Evolutionary conservation across 2,113 vertebrate species (phyloP).

Genomic region (Eurypyga helias): DNA sequence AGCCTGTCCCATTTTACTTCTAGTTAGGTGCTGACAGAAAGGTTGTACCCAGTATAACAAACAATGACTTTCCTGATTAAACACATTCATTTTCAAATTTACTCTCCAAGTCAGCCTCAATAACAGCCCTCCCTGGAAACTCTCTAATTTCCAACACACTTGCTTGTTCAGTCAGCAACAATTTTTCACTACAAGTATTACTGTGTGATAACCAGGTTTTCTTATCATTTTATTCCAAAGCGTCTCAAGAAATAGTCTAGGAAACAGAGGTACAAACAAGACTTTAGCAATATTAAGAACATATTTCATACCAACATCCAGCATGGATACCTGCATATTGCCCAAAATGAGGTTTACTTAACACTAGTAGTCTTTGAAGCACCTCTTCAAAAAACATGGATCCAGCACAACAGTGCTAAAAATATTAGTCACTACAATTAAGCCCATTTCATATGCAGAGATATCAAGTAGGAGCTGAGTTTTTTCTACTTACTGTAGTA

Average conservation of each 20-base stretch:
- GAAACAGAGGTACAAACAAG: background rate
- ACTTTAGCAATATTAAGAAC: background rate
- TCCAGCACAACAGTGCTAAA: background rate
- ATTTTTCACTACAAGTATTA: background rate
- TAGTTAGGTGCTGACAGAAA: background rate
- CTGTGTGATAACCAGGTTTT: background rate
- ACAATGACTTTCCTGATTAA: background rate
- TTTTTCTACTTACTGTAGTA: background rate
- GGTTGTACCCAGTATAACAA: background rate
- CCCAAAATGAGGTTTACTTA: background rate
- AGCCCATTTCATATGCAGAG: background rate
- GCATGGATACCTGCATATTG: background rate
- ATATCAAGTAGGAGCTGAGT: background rate
- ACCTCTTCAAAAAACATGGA: background rate
- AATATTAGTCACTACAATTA: slow-evolving; percentile 8
- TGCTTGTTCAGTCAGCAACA: background rate
- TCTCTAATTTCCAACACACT: background rate
- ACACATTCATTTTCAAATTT: background rate
- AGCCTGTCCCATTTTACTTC: background rate
- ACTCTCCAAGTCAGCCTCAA: background rate
- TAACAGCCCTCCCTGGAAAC: background rate
- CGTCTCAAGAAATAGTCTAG: background rate
- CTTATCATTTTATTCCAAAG: background rate
- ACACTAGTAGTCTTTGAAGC: background rate
- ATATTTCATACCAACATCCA: background rate